Conservation (phyloP, 2,113 vertebrate genomes). For the Jacana jacana region DNA sequence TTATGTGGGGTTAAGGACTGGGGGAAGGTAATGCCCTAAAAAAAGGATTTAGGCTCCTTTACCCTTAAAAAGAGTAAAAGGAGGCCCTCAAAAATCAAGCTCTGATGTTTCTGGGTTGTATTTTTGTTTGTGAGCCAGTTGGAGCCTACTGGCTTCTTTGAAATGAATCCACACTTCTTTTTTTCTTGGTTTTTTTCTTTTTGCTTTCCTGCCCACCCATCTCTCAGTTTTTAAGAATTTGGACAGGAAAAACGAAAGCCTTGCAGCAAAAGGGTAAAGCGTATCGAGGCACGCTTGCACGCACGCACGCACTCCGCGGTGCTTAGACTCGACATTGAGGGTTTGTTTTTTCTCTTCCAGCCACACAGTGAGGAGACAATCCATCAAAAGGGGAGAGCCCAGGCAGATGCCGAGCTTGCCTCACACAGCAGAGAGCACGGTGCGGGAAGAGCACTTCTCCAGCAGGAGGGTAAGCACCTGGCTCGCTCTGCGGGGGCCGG, state of each 20-base stretch:
- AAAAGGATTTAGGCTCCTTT: not conserved
- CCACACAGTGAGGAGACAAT: constrained; percentile 86
- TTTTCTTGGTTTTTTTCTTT: not conserved
- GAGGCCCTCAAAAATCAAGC: not conserved
- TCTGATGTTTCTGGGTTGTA: not conserved
- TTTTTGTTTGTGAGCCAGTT: not conserved
- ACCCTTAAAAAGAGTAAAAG: not conserved
- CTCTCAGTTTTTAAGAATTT: not conserved
- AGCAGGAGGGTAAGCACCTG: constrained; percentile 82
- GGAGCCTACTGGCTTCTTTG: not conserved
- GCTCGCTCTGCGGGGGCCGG: fast-evolving
- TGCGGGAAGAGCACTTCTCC: constrained; percentile 88
- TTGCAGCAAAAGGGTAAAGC: not conserved
- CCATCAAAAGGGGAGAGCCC: constrained; percentile 79
- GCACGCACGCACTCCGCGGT: fast-evolving
- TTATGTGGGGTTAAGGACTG: not conserved
- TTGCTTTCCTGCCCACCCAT: not conserved
- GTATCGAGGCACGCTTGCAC: fast-evolving
- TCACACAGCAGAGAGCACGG: constrained; percentile 80
- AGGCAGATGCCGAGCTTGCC: constrained; percentile 88
- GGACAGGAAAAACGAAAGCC: not conserved
- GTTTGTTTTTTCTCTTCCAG: constrained; percentile 64
- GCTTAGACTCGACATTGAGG: fast-evolving
- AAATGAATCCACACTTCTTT: not conserved
- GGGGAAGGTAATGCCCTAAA: not conserved